A percentile compares a stretch with the other conserved stretches of the same genome.
These are phyloP conservation scores for Pantelozetes paolii DNA, from an alignment of 2,888 invertebrate species.

Conservation along the genomic window DNA sequence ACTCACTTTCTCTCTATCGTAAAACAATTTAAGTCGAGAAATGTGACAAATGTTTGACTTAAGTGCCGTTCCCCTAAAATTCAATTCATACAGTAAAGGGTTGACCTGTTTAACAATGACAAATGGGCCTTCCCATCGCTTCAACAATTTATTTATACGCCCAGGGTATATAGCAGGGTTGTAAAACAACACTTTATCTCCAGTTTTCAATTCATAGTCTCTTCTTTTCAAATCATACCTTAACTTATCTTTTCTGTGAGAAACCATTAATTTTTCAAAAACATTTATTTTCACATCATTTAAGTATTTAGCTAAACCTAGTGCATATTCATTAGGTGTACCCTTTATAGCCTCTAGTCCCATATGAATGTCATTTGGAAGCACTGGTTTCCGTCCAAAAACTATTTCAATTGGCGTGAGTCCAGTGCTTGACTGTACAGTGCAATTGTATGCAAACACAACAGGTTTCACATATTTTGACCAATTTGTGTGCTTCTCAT, in stretches of 20 bases:
- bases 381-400: conserved; percentile 1
- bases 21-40: background rate
- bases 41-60: conserved; percentile 9
- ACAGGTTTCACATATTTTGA: background rate
- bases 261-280: background rate
- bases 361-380: background rate
- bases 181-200: conserved; percentile 7
- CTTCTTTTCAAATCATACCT: background rate
- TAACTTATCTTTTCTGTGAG: background rate
- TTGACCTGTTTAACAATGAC: background rate
- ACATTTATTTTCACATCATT: background rate
- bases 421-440: background rate
- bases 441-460: conserved; percentile 5
- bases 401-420: conserved; percentile 2
- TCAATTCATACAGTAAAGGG: conserved; percentile 7
- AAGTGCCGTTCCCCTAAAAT: background rate
- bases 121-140: conserved; percentile 4
- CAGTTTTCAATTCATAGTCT: background rate
- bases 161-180: conserved; percentile 5
- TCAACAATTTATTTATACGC: background rate
- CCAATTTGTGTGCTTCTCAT: conserved; percentile 24
- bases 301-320: conserved; percentile 4
- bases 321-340: background rate
- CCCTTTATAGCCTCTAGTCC: background rate
- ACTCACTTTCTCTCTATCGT: background rate